Conservation (phyloP, 1,140 invertebrate species). For the Whitmania pigra region DNA sequence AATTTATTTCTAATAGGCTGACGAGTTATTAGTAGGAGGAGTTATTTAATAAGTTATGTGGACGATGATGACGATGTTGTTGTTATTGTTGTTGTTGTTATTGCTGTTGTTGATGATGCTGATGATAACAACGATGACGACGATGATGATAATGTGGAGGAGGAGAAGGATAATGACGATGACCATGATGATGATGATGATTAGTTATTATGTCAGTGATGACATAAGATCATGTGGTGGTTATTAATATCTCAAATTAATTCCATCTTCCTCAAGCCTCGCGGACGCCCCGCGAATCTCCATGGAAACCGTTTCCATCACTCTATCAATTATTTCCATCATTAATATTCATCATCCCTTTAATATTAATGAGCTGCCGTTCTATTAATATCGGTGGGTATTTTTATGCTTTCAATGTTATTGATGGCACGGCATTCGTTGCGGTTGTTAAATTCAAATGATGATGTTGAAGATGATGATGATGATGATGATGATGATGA, state of each 20-base stretch:
- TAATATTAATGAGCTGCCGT: background rate
- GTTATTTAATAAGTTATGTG: no score
- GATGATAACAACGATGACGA: constrained; percentile 15
- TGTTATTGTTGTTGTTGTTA: background rate
- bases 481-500: constrained; percentile 18
- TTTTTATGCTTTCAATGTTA: background rate
- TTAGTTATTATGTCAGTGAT: background rate
- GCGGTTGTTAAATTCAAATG: background rate
- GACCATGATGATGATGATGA: constrained; percentile 12
- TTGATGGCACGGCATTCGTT: background rate
- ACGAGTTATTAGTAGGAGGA: no score
- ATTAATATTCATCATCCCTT: background rate
- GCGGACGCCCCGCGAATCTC: no score
- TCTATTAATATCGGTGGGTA: background rate
- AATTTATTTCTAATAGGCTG: no score
- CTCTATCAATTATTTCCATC: no score
- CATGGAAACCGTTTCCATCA: no score
- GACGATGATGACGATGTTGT: background rate
- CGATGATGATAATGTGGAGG: constrained; percentile 9
- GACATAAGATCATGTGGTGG: background rate
- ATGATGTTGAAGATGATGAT: constrained; percentile 13
- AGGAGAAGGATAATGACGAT: constrained; percentile 9
- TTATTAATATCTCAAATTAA: no score
- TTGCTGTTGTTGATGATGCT: constrained; percentile 14
- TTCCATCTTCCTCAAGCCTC: no score